Evolutionary conservation across 2,797 vertebrate genomes (phyloP), one percentile per base, ranked within the genome.

Genomic region (Lagodon rhomboides): DNA sequence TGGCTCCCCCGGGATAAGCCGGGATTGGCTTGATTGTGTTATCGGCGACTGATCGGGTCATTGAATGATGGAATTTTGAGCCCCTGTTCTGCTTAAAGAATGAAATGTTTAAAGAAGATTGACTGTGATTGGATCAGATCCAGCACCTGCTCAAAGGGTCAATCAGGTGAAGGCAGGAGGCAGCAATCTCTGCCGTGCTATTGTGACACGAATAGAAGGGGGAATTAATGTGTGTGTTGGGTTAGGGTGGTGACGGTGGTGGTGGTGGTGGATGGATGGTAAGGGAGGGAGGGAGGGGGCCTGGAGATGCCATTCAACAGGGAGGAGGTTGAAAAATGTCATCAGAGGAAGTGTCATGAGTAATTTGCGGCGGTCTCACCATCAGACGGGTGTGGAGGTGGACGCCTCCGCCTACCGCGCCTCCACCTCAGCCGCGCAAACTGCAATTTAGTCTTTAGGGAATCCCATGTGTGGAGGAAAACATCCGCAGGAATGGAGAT

Each of bases 51-150:
- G 92, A 92, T 93, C 90, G 86, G 92, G 91, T 93, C 93, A 93
- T 92, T 92, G 91, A 93, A 92, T 93, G 92, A 95, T 93, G 90
- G 93, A 94, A 93, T 93, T 93, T 89, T 92, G 89, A 93, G 92
- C 90, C 90, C 85, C 91, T 89, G 89, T 89, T 91, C 89, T 93
- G 91, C 91, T 93, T 94, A 93, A 92, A 93, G 90, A 93, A 92
- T 90, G 85, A 92, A 93, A 91, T 92, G 93, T 90, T 92, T 94
- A 92, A 93, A 94, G 91, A 89, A 94, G 95, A 94, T 94, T 92
- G 94, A 92, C 89, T 92, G 89, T 93, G 92, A 94, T 95, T 94
- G 94, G 89, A 93, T 90, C 90, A 85, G 92, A 93, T 93, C 91
- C 87, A 91, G 91, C 94, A 94, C 92, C 93, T 93, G 93, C 92